Percentiles rank a stretch among this genome's conserved stretches.
Conservation (phyloP, 2,797 vertebrate genomes). For the Hydrolagus colliei region DNA sequence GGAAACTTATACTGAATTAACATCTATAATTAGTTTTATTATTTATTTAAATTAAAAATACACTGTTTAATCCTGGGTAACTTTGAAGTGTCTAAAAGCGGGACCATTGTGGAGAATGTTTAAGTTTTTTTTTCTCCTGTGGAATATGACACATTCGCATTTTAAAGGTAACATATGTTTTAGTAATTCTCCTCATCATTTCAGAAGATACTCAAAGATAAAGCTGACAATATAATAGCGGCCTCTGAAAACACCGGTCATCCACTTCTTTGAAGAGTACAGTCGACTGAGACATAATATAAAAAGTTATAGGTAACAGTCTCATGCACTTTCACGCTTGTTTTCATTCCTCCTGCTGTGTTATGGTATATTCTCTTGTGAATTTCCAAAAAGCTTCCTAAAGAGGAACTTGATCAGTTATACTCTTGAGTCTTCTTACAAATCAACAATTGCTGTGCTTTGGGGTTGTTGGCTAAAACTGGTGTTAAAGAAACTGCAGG, state of each 20-base stretch:
- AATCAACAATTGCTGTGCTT: not conserved
- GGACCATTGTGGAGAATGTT: not conserved
- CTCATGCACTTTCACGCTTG: slow-evolving; percentile 47
- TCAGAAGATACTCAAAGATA: slow-evolving; percentile 70
- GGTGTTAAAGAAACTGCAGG: not conserved
- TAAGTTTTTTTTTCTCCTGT: not conserved
- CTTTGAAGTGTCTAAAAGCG: not conserved
- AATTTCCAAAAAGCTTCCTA: not conserved
- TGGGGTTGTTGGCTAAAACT: not conserved
- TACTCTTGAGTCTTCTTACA: not conserved
- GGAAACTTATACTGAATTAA: not conserved
- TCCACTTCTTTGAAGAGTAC: slow-evolving; percentile 80
- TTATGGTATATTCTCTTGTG: slow-evolving; percentile 40
- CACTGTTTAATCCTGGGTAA: not conserved
- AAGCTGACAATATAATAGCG: slow-evolving; percentile 55
- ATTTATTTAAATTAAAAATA: not conserved
- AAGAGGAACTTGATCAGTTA: not conserved
- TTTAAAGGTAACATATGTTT: slow-evolving; percentile 28
- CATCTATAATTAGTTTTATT: not conserved
- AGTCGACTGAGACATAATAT: slow-evolving; percentile 67
- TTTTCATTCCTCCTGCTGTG: slow-evolving; percentile 47
- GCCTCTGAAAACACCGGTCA: slow-evolving; percentile 58
- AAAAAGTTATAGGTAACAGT: slow-evolving; percentile 69
- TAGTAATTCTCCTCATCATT: slow-evolving; percentile 68
- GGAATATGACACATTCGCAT: not conserved